These are phyloP conservation scores for Diaprepes abbreviatus DNA, from an alignment of 2,888 invertebrate genomes.

Conservation along the genomic window DNA sequence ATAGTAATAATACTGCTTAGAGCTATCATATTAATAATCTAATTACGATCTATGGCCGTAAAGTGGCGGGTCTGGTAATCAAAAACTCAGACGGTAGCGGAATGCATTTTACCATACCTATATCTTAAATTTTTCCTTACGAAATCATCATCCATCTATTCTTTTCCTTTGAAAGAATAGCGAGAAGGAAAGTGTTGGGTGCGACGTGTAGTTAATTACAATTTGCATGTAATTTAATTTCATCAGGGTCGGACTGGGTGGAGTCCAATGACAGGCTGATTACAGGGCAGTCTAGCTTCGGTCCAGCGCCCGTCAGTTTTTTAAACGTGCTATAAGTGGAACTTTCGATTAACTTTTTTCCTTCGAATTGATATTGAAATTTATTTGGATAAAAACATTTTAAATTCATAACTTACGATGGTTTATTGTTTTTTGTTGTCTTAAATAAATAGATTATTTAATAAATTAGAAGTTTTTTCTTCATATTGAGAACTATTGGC, in stretches of 20 bases:
- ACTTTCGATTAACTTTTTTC: slow-evolving; percentile 57
- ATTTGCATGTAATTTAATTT: slow-evolving; percentile 68
- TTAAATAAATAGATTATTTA: not conserved
- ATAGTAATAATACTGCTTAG: slow-evolving; percentile 52
- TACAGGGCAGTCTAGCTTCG: slow-evolving; percentile 61
- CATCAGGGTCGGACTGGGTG: slow-evolving; percentile 68
- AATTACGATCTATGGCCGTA: slow-evolving; percentile 63
- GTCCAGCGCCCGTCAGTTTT: slow-evolving; percentile 58
- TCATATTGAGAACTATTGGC: too few species aligned
- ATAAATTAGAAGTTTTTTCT: not conserved
- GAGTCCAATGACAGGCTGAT: slow-evolving; percentile 68
- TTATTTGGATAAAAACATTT: slow-evolving; percentile 42
- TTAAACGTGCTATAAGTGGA: slow-evolving; percentile 59
- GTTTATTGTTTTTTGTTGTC: not conserved
- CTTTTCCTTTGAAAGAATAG: slow-evolving; percentile 26
- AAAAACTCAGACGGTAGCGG: slow-evolving; percentile 63
- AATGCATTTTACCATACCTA: slow-evolving; percentile 57
- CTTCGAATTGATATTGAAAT: slow-evolving; percentile 41
- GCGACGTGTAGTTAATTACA: slow-evolving; percentile 62
- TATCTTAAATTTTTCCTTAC: slow-evolving; percentile 53
- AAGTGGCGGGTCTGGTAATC: slow-evolving; percentile 62
- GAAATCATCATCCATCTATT: slow-evolving; percentile 22
- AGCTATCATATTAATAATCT: slow-evolving; percentile 64
- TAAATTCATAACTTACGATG: slow-evolving; percentile 1
- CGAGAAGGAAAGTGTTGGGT: slow-evolving; percentile 43